A percentile compares a stretch with the other conserved stretches of the same genome.
These are phyloP conservation scores for Catostylus mosaicus DNA, from an alignment of 30 jellyfish, hydroid and myxozoan genomes.

Conservation along the genomic window DNA sequence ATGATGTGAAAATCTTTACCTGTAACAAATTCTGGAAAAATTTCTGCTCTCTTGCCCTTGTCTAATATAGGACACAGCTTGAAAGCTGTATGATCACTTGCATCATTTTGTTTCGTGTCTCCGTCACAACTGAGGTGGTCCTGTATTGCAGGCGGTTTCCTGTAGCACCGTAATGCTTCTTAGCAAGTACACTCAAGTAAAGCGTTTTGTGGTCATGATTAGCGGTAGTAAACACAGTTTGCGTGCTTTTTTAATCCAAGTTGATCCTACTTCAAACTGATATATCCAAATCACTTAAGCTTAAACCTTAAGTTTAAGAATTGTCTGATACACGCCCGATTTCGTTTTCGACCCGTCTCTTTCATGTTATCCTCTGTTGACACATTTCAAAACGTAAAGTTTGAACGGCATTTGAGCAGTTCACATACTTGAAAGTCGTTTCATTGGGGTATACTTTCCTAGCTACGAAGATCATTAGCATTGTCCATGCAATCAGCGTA, in stretches of 20 bases:
- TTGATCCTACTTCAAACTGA: conserved; percentile 40
- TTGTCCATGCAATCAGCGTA: no score
- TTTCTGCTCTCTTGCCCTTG: background rate
- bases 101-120: conserved; percentile 1
- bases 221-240: background rate
- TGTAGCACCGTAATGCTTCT: conserved; percentile 19
- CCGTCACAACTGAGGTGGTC: conserved; percentile 29
- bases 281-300: conserved; percentile 26
- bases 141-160: conserved; percentile 19
- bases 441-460: no score
- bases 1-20: no score
- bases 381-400: no score
- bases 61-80: background rate
- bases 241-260: conserved; percentile 7
- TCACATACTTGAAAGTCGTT: no score
- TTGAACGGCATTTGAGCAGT: no score
- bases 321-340: background rate
- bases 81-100: background rate
- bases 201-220: background rate
- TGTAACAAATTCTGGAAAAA: background rate
- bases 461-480: no score
- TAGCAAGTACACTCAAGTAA: conserved; percentile 36
- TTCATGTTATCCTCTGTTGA: no score
- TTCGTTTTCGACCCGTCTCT: background rate
- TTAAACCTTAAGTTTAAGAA: conserved; percentile 1